A percentile compares a stretch with the other conserved stretches of the same genome.
These are phyloP conservation scores for Erebia ligea DNA, from an alignment of 2,888 invertebrate species.

Conservation along the genomic window DNA sequence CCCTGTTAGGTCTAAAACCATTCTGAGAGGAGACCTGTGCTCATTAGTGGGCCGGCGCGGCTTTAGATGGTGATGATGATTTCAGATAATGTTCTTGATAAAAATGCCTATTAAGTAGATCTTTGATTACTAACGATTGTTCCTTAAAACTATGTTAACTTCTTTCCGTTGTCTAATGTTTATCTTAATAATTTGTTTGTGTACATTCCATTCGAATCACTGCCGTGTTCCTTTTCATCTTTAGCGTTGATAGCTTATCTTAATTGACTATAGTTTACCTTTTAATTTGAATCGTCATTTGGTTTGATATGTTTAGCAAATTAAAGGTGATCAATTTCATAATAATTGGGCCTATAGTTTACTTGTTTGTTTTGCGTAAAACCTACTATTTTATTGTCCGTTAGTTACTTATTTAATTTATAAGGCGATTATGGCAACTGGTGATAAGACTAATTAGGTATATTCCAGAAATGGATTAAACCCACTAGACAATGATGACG, in stretches of 20 bases:
- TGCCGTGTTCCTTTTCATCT: neutral
- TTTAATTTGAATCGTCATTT: constrained; percentile 6
- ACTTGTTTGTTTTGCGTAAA: neutral
- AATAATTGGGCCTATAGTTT: neutral
- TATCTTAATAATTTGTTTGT: neutral
- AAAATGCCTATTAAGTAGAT: too few species aligned
- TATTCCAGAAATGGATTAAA: neutral
- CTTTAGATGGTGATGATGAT: too few species aligned
- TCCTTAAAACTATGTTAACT: neutral
- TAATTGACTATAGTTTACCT: constrained; percentile 10
- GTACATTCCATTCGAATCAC: neutral
- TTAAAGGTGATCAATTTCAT: neutral
- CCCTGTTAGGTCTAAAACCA: too few species aligned
- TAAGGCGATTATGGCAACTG: neutral
- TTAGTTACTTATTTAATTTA: neutral
- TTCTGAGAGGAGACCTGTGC: too few species aligned
- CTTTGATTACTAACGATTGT: too few species aligned
- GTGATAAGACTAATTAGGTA: neutral
- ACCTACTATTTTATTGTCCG: neutral
- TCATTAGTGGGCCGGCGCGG: too few species aligned
- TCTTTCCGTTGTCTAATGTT: neutral
- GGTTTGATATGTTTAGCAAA: neutral
- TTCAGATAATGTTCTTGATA: too few species aligned
- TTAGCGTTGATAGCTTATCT: constrained; percentile 10
- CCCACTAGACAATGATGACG: too few species aligned